Percentiles rank a stretch among this genome's conserved stretches.
These are phyloP conservation scores for Tenualosa thibaudeaui DNA, from an alignment of 2,797 vertebrate genomes.

Conservation along the genomic window DNA sequence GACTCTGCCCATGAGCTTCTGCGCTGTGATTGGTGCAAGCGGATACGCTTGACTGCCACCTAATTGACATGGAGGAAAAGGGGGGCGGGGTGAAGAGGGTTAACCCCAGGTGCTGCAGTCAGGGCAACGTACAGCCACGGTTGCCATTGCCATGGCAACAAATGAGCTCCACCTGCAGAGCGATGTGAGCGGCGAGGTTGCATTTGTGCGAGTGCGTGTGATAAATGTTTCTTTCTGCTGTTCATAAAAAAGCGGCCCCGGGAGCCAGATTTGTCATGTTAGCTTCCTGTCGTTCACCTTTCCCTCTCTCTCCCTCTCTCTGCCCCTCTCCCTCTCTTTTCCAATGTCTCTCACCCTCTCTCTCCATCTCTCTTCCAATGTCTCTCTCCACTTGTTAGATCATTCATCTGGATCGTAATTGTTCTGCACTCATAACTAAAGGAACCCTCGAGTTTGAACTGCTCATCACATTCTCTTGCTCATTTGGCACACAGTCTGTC, in stretches of 20 bases:
- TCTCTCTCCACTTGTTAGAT: too few species aligned
- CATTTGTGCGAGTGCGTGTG: neutral
- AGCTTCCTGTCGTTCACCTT: neutral
- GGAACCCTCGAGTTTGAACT: too few species aligned
- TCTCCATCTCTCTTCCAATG: neutral
- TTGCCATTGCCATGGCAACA: constrained; percentile 3
- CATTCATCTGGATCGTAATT: too few species aligned
- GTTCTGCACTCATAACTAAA: too few species aligned
- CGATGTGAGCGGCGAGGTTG: neutral
- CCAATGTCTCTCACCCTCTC: neutral
- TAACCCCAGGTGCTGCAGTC: neutral
- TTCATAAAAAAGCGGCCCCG: neutral
- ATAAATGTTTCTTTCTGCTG: neutral
- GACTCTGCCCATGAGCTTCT: neutral
- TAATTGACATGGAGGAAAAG: neutral
- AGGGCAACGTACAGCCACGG: neutral
- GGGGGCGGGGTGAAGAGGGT: neutral
- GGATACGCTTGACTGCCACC: neutral
- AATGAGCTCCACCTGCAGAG: constrained; percentile 11
- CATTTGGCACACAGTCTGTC: too few species aligned
- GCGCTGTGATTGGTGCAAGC: constrained; percentile 14
- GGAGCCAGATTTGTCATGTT: neutral
- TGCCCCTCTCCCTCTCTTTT: too few species aligned
- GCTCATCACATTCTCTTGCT: too few species aligned
- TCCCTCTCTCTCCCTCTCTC: neutral